A percentile compares a stretch with the other conserved stretches of the same genome.
Evolutionary conservation across 2,797 vertebrate genomes (phyloP).

Genomic region (Pteronotus mesoamericanus): DNA sequence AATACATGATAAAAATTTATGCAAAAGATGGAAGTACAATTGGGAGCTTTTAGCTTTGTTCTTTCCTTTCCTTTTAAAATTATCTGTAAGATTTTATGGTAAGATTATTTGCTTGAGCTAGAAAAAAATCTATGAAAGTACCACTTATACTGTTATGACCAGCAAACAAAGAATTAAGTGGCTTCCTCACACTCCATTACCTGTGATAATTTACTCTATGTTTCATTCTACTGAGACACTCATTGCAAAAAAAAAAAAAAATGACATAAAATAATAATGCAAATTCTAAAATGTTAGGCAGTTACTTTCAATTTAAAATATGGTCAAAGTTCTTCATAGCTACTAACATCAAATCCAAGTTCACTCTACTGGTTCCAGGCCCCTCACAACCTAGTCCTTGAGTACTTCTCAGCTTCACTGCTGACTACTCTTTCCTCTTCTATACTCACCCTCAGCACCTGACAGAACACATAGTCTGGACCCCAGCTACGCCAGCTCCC

Average conservation of each 20-base stretch:
- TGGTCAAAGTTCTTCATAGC: not conserved
- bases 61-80: not conserved
- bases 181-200: not conserved
- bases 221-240: not conserved
- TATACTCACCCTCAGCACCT: not conserved
- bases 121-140: not conserved
- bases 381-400: not conserved
- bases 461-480: not conserved
- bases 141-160: not conserved
- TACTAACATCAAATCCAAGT: not conserved
- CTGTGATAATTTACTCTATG: not conserved
- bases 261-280: not conserved
- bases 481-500: not conserved
- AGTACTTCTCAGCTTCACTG: not conserved
- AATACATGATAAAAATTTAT: not conserved
- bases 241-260: not conserved
- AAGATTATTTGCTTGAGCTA: not conserved
- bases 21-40: not conserved
- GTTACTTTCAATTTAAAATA: not conserved
- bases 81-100: not conserved
- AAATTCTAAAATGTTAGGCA: not conserved
- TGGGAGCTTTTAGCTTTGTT: not conserved
- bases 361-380: not conserved
- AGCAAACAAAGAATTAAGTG: not conserved
- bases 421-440: not conserved